Evolutionary conservation across 1,140 invertebrate genomes (phyloP), one percentile per base, ranked within the genome.

Genomic region (Pseudomyrmex sp.): DNA sequence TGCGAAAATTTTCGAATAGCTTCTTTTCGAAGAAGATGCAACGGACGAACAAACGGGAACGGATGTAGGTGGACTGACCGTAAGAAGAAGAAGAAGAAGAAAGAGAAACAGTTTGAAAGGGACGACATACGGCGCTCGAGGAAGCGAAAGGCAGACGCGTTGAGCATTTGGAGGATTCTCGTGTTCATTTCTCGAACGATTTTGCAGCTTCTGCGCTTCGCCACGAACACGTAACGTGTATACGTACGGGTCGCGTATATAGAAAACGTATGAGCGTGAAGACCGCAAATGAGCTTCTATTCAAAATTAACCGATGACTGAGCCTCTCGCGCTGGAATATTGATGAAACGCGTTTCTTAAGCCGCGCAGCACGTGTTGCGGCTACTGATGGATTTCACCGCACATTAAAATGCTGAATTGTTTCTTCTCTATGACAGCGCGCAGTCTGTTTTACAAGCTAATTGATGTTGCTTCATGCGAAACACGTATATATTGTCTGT

Each of bases 251-350:
- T 10, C 26, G n/a, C n/a, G 15, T 8, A 35, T 26, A 48, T 48
- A 48, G 23, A 61, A 69, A 77, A 52, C 10, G 15, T 35, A 58
- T 20, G 61, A 82, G 9, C 26, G 12, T 62, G 18, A 62, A 68
- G 35, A 44, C 56, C 82, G 82, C 87, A 90, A 92, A 92, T 85
- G 88, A 91, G 87, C 83, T 54, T 65, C 91, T 91, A 92, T 92
- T 92, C 87, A 92, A 91, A 90, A 91, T 92, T 92, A 91, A 89
- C 85, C 85, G 73, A 80, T 68, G 84, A 46, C 46, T 56, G 72
- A 77, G 74, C 50, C 61, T 58, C 79, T 77, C 48, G 54, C 15
- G 35, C 8, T 50, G 46, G 59, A 48, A 46, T 73, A 84, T 89
- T 59, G 86, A 85, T 68, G 69, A 20, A 20, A 75, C 59, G 48